Conservation (phyloP, 2,888 invertebrate species). For the Machimus rusticus region DNA sequence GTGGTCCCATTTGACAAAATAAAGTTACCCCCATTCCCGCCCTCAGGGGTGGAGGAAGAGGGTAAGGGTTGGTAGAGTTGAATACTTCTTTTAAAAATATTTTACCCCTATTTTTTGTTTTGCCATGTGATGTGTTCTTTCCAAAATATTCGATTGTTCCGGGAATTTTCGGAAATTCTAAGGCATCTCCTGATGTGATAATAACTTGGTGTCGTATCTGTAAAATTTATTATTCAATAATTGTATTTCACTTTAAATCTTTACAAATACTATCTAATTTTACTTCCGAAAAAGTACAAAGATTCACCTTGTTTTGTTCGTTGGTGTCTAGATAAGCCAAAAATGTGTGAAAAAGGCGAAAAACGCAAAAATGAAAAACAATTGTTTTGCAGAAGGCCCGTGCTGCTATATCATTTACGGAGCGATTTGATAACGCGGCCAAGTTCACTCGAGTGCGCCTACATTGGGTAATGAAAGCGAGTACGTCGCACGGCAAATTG, state of each 20-base stretch:
- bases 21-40: too few species aligned
- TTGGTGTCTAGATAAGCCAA: neutral
- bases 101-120: too few species aligned
- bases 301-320: neutral
- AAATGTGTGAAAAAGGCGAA: neutral
- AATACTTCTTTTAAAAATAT: too few species aligned
- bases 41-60: too few species aligned
- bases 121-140: too few species aligned
- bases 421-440: conserved; percentile 5
- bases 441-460: conserved; percentile 13
- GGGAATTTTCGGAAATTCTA: too few species aligned
- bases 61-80: too few species aligned
- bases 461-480: neutral
- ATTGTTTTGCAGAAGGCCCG: neutral
- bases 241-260: neutral
- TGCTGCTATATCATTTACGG: neutral
- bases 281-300: neutral
- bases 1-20: too few species aligned
- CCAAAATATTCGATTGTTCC: too few species aligned
- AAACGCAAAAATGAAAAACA: neutral
- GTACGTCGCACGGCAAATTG: neutral
- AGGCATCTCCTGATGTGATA: too few species aligned
- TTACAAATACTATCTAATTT: neutral
- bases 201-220: too few species aligned
- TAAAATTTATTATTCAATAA: too few species aligned